Percentiles rank a stretch among this genome's conserved stretches.
These are phyloP conservation scores for Propithecus deckenii DNA, from an alignment of 2,797 vertebrate species.

Conservation along the genomic window DNA sequence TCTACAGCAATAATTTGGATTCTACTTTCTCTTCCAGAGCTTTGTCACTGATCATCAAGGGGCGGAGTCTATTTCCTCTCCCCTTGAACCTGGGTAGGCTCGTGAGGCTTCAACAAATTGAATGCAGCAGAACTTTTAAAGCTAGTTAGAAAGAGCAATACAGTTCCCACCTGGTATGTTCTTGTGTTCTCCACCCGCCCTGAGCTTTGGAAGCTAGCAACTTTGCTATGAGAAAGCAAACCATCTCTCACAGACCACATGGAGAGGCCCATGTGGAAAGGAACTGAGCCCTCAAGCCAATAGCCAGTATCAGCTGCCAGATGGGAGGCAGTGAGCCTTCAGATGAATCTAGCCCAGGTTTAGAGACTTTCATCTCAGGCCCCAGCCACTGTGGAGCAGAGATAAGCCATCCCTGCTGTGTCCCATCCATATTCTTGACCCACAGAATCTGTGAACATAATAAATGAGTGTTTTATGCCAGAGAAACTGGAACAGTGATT, in stretches of 20 bases:
- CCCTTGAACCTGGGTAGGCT: not conserved
- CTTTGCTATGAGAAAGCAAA: not conserved
- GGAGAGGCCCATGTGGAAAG: not conserved
- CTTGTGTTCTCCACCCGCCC: no score
- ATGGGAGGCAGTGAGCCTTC: not conserved
- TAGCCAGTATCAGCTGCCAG: not conserved
- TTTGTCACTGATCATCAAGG: not conserved
- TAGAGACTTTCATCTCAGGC: not conserved
- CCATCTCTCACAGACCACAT: not conserved
- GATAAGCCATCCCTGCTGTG: not conserved
- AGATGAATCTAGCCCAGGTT: not conserved
- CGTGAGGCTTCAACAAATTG: not conserved
- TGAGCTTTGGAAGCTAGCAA: not conserved
- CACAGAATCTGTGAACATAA: not conserved
- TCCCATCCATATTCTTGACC: not conserved
- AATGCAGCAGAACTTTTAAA: not conserved
- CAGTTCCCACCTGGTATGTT: not conserved
- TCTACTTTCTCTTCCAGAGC: not conserved
- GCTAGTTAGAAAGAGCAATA: not conserved
- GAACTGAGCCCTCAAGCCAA: not conserved
- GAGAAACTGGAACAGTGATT: not conserved
- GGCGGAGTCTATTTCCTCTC: not conserved
- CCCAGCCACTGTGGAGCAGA: not conserved
- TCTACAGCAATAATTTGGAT: not conserved
- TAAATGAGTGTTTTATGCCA: constrained; percentile 8